Evolutionary conservation across 2,888 invertebrate species (phyloP).

Genomic region (Tachina grossa): DNA sequence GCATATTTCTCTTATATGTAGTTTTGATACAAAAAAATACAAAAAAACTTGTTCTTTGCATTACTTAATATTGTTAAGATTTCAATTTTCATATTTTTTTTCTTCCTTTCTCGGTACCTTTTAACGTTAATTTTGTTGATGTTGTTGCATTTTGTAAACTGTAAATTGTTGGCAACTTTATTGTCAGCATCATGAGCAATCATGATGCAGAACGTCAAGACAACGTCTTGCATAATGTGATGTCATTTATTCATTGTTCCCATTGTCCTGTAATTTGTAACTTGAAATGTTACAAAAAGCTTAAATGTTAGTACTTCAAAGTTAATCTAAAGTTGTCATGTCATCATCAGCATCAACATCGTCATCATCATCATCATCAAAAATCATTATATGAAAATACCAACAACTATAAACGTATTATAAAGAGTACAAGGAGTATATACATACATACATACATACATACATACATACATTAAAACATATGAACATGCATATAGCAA

Average conservation of each 20-base stretch:
- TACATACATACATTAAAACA: too few species aligned
- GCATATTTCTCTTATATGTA: constrained; percentile 14
- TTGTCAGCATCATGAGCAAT: constrained; percentile 59
- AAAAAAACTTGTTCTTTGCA: constrained; percentile 36
- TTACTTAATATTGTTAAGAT: constrained; percentile 24
- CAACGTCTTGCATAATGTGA: constrained; percentile 55
- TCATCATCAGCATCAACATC: constrained; percentile 40
- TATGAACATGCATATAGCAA: not conserved
- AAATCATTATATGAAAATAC: constrained; percentile 53
- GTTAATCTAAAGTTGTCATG: constrained; percentile 67
- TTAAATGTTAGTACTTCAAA: constrained; percentile 63
- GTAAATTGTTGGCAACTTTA: constrained; percentile 62
- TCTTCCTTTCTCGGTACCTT: not conserved
- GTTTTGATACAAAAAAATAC: not conserved
- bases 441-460: not conserved
- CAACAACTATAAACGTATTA: constrained; percentile 28
- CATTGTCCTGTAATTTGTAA: constrained; percentile 68
- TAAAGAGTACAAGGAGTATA: not conserved
- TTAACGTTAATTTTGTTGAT: constrained; percentile 38
- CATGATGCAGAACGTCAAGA: constrained; percentile 57
- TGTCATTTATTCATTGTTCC: constrained; percentile 68
- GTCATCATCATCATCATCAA: constrained; percentile 39
- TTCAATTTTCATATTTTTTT: constrained; percentile 8
- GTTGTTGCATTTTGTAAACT: constrained; percentile 49
- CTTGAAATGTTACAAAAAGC: constrained; percentile 66